Conservation (phyloP, 2,888 invertebrate species). For the Drosophila tanythrix region DNA sequence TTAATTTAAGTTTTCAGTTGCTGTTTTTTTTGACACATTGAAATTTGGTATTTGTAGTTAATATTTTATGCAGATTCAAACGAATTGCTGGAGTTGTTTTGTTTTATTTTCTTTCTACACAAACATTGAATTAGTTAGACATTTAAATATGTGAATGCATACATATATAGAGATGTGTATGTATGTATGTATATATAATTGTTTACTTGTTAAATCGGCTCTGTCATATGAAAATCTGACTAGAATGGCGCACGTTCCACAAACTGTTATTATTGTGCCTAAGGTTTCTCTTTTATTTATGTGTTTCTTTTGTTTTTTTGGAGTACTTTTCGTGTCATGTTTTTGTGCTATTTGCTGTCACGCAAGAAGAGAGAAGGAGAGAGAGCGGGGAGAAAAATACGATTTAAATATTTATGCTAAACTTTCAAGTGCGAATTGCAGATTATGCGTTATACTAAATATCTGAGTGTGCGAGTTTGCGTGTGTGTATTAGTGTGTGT, state of each 20-base stretch:
- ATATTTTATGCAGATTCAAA: constrained; percentile 38
- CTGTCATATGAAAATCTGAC: constrained; percentile 43
- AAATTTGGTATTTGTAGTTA: constrained; percentile 65
- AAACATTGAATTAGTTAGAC: constrained; percentile 68
- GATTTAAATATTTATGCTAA: constrained; percentile 64
- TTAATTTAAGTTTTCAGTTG: constrained; percentile 58
- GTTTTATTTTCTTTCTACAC: constrained; percentile 27
- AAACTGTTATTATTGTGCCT: constrained; percentile 19
- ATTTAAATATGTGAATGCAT: constrained; percentile 58
- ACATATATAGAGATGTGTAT: constrained; percentile 20
- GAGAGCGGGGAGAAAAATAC: constrained; percentile 12
- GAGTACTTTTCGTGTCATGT: neutral
- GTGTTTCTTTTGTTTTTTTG: constrained; percentile 4
- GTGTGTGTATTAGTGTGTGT: constrained; percentile 22
- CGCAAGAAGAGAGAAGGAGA: neutral
- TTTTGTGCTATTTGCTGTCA: constrained; percentile 54
- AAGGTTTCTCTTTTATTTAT: constrained; percentile 4
- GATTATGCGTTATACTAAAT: constrained; percentile 67
- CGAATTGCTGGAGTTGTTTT: constrained; percentile 32
- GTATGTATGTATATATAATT: constrained; percentile 13
- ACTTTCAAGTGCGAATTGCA: constrained; percentile 53
- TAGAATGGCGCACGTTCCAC: constrained; percentile 41
- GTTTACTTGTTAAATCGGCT: constrained; percentile 29
- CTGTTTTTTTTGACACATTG: constrained; percentile 73
- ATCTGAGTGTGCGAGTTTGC: constrained; percentile 30